Percentiles rank a stretch among this genome's conserved stretches.
Conservation (phyloP, 2,113 vertebrate species). For the Saccopteryx bilineata region DNA sequence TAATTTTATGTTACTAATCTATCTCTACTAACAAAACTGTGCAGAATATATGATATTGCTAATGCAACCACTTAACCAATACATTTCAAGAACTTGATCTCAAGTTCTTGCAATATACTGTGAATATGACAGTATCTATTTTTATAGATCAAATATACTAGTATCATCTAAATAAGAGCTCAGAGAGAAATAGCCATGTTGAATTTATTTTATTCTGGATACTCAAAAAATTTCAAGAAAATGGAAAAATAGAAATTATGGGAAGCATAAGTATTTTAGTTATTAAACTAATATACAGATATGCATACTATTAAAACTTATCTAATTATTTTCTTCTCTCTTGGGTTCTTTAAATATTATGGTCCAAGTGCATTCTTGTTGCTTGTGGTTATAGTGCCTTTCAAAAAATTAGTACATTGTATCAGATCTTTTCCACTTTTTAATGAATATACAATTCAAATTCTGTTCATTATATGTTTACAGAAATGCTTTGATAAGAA, state of each 20-base stretch:
- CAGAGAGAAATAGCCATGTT: not conserved
- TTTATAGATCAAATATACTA: not conserved
- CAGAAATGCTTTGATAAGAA: not conserved
- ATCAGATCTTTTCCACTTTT: conserved; percentile 10
- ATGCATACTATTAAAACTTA: conserved; percentile 7
- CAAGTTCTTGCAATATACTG: conserved; percentile 17
- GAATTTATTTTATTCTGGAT: not conserved
- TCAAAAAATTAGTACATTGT: not conserved
- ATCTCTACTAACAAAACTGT: not conserved
- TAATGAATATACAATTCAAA: not conserved
- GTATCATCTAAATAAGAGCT: not conserved
- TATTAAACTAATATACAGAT: conserved; percentile 4
- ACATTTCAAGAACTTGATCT: not conserved
- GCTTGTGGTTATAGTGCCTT: not conserved
- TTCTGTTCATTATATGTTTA: not conserved
- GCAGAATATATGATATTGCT: not conserved
- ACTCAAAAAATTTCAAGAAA: conserved; percentile 20
- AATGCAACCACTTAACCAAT: not conserved
- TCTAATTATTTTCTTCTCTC: not conserved
- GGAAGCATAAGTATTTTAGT: not conserved
- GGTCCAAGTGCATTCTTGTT: not conserved
- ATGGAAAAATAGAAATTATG: conserved; percentile 37
- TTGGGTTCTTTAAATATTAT: not conserved
- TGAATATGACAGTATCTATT: not conserved
- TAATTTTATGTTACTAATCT: not conserved